A percentile compares a stretch with the other conserved stretches of the same genome.
Evolutionary conservation across 2,888 invertebrate genomes (phyloP).

Genomic region (Mythimna vitellina): DNA sequence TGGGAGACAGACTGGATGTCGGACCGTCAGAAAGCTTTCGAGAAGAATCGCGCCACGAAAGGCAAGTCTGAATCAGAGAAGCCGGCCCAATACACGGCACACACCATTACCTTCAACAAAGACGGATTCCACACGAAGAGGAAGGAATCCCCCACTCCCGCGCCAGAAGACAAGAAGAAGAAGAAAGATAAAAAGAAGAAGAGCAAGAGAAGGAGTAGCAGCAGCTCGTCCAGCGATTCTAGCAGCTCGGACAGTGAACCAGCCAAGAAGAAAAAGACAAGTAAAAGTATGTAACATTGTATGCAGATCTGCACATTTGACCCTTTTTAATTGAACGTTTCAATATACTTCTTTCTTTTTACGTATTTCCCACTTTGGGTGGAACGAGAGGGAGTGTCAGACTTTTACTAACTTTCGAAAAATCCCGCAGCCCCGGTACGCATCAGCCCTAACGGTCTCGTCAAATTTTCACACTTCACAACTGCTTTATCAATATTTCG

Average conservation of each 20-base stretch:
- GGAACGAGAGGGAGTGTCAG: too few species aligned
- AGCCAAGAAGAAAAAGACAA: conserved; percentile 90
- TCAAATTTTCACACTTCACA: too few species aligned
- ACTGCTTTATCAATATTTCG: too few species aligned
- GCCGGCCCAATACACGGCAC: conserved; percentile 81
- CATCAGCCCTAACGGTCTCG: too few species aligned
- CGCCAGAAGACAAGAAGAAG: conserved; percentile 84
- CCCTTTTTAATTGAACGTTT: too few species aligned
- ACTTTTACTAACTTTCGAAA: too few species aligned
- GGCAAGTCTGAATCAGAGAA: conserved; percentile 72
- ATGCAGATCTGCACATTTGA: too few species aligned
- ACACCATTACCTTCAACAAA: conserved; percentile 87
- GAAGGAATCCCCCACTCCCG: conserved; percentile 73
- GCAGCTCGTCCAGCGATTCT: conserved; percentile 74
- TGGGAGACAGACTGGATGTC: conserved; percentile 97
- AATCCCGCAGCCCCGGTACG: too few species aligned
- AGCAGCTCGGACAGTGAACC: conserved; percentile 81
- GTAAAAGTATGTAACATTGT: conserved; percentile 69
- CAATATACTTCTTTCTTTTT: too few species aligned
- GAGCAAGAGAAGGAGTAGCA: conserved; percentile 83
- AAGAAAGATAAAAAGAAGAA: conserved; percentile 86
- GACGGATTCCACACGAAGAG: conserved; percentile 87
- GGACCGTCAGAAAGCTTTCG: conserved; percentile 94
- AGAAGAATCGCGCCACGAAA: conserved; percentile 82
- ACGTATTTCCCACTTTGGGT: too few species aligned